Evolutionary conservation across 2,888 invertebrate genomes (phyloP), one percentile per base, ranked within the genome.

Genomic region (Drosophila pseudotakahashii): DNA sequence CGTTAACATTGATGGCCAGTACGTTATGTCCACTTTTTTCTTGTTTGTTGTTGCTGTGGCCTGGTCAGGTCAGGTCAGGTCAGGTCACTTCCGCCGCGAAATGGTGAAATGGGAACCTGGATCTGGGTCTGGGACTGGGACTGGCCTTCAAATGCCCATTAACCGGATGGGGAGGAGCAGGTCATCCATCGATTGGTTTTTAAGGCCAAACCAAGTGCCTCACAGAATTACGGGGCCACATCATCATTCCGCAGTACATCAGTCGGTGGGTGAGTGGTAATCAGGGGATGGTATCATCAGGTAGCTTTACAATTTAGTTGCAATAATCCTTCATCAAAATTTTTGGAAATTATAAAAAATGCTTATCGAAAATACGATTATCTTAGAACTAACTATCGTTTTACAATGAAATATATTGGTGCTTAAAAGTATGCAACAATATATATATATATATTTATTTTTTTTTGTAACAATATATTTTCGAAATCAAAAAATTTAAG

Each of bases 1-100:
- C 87, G 87, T 87, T 87, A 82, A 80, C 81, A 78, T 73, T 83
- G 81, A 83, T 83, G 81, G 75, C 75, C 69, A 69, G 66, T 64
- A 66, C 50, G 41, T 42, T 37, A 26, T 53, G 39, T 26, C 14
- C 48, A n/a, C n/a, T n/a, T 62, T 13, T 13, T 37, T 14, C 19
- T 19, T 19, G 19, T 19, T 19, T 19, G 19, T 19, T 19, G 19
- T 19, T 19, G 19, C 2, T 1, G 19, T 32, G 30, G 47, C 2
- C 9, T 58, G 70, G 51, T 67, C 54, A 60, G 70, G 87, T 81
- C 81, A 74, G 70, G 51, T 67, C 54, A 60, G 70, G 87, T 81
- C 81, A 74, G 77, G 77, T 81, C 77, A 87, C 84, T 84, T 81
- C 85, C 87, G 81, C 76, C 76, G 30, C 2, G 47, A n/a, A 44